Conservation (phyloP, 2,888 invertebrate species). For the Thecophora atra region DNA sequence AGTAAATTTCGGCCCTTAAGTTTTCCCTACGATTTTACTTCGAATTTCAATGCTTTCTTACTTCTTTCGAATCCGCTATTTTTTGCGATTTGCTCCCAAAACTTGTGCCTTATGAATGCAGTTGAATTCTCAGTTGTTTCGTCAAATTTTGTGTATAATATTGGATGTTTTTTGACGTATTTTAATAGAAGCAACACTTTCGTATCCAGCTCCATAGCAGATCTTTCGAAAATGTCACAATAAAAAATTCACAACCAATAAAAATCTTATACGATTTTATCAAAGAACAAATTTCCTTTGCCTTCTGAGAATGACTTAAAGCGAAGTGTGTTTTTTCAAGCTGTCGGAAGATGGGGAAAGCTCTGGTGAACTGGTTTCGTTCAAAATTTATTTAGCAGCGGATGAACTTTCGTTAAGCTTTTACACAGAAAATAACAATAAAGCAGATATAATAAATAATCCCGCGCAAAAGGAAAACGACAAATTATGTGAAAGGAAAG, state of each 20-base stretch:
- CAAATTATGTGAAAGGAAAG: no score
- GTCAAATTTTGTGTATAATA: conserved; percentile 16
- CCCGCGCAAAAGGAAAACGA: no score
- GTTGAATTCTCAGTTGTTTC: no score
- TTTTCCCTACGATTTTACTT: no score
- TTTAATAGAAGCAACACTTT: conserved; percentile 26
- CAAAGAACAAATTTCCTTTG: neutral
- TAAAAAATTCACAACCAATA: neutral
- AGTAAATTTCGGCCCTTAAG: neutral
- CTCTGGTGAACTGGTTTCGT: no score
- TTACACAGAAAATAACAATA: no score
- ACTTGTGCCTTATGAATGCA: conserved; percentile 35
- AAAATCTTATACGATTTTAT: neutral
- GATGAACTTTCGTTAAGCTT: neutral
- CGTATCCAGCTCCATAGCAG: conserved; percentile 3
- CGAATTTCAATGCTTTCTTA: no score
- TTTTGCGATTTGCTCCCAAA: conserved; percentile 43
- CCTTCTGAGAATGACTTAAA: neutral
- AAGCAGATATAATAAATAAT: no score
- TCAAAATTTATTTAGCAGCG: neutral
- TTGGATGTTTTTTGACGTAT: conserved; percentile 26
- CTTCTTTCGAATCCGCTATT: conserved; percentile 40
- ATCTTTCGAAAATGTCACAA: neutral
- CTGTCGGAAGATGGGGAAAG: no score
- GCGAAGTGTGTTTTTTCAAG: neutral